Percentiles rank a stretch among this genome's conserved stretches.
These are phyloP conservation scores for Phoxinus phoxinus DNA, from an alignment of 2,113 vertebrate genomes.

Conservation along the genomic window DNA sequence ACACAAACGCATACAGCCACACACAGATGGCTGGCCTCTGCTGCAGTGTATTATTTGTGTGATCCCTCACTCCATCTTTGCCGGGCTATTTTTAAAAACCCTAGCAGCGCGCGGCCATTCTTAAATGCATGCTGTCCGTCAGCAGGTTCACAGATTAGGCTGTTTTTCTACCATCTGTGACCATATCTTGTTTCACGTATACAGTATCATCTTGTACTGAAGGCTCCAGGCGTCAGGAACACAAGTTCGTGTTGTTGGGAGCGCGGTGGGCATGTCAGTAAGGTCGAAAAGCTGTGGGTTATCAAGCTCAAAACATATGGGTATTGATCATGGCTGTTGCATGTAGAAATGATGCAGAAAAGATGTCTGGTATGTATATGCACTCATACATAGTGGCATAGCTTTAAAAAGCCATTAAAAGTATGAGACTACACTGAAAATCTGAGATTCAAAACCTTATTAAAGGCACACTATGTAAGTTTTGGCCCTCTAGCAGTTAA, in stretches of 20 bases:
- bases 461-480: too few relatives aligned
- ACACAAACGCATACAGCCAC: constrained; percentile 36
- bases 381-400: too few relatives aligned
- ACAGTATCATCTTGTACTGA: constrained; percentile 36
- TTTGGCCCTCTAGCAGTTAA: too few relatives aligned
- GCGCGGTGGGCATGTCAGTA: neutral
- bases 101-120: constrained; percentile 52
- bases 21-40: constrained; percentile 51
- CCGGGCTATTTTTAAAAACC: constrained; percentile 62
- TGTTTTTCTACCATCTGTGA: constrained; percentile 62
- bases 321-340: neutral
- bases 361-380: too few relatives aligned
- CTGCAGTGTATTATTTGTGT: constrained; percentile 51
- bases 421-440: too few relatives aligned
- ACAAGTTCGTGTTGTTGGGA: constrained; percentile 1
- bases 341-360: neutral
- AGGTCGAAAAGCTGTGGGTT: neutral
- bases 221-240: neutral
- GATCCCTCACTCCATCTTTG: constrained; percentile 48
- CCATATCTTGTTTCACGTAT: constrained; percentile 52
- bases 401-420: too few relatives aligned
- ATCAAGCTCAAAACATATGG: constrained; percentile 12
- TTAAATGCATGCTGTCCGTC: constrained; percentile 68
- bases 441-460: too few relatives aligned
- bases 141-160: constrained; percentile 66